Evolutionary conservation across 2,888 invertebrate species (phyloP).

Genomic region (Orchesella flavescens): DNA sequence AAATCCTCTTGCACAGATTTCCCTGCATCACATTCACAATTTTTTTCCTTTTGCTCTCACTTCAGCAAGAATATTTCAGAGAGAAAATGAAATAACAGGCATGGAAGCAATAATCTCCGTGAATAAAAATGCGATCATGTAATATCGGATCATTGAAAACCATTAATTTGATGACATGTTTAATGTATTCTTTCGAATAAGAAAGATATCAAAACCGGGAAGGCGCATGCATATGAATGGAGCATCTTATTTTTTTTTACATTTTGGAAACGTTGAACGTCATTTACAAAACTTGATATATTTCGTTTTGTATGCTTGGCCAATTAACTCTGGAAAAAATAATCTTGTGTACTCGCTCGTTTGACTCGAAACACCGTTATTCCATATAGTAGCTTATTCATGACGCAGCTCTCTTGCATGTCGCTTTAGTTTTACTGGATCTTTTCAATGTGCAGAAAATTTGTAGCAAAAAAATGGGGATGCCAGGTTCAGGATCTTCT

Average conservation of each 20-base stretch:
- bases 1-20: not conserved
- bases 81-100: not conserved
- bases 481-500: conserved; percentile 7
- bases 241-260: not conserved
- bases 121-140: not conserved
- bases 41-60: not conserved
- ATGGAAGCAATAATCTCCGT: not conserved
- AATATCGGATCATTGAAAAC: not conserved
- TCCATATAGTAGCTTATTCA: not conserved
- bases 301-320: not conserved
- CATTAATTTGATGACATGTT: conserved; percentile 31
- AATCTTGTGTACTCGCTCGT: not conserved
- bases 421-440: not conserved
- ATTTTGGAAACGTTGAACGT: not conserved
- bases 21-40: not conserved
- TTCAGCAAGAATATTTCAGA: no score
- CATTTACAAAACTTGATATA: not conserved
- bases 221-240: not conserved
- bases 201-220: not conserved
- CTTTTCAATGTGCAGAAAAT: conserved; percentile 12
- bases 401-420: not conserved
- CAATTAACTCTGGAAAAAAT: not conserved
- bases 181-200: not conserved
- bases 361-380: not conserved
- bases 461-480: conserved; percentile 9